Conservation (phyloP, 92 coral and sea anemone genomes). For the Zoanthus gigantus region DNA sequence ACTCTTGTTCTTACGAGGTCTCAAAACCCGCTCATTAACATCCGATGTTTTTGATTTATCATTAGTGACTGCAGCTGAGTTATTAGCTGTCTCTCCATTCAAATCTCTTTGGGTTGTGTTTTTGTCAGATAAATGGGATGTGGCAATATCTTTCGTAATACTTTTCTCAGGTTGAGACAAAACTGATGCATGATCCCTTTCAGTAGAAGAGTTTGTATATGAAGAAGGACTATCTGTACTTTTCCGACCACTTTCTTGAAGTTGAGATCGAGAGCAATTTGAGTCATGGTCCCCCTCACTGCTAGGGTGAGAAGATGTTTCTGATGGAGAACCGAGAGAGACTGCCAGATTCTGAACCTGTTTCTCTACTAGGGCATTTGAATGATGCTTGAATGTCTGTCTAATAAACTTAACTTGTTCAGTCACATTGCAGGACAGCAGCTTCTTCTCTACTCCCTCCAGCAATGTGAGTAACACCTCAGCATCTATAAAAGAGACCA, state of each 20-base stretch:
- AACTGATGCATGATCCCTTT: background rate
- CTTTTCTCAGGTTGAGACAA: background rate
- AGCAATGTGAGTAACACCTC: slow-evolving; percentile 69
- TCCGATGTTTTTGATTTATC: background rate
- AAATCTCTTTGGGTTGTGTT: background rate
- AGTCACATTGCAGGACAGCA: slow-evolving; percentile 52
- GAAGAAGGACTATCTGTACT: background rate
- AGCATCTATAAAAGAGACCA: slow-evolving; percentile 66
- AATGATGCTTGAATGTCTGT: slow-evolving; percentile 53
- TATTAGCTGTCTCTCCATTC: background rate
- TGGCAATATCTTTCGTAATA: background rate
- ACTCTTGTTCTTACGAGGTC: slow-evolving; percentile 27
- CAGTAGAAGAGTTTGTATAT: background rate
- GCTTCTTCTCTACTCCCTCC: slow-evolving; percentile 65
- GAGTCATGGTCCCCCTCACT: background rate
- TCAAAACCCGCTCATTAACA: slow-evolving; percentile 11
- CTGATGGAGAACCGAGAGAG: slow-evolving; percentile 18
- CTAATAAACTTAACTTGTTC: slow-evolving; percentile 70
- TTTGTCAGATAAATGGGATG: background rate
- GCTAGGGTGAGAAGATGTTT: background rate
- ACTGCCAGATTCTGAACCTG: slow-evolving; percentile 36
- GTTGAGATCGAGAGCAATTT: background rate
- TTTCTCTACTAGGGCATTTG: slow-evolving; percentile 47
- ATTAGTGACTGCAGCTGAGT: background rate
- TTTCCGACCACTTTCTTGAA: background rate